Evolutionary conservation across 2,888 invertebrate genomes (phyloP).

Genomic region (Gibbula magus): DNA sequence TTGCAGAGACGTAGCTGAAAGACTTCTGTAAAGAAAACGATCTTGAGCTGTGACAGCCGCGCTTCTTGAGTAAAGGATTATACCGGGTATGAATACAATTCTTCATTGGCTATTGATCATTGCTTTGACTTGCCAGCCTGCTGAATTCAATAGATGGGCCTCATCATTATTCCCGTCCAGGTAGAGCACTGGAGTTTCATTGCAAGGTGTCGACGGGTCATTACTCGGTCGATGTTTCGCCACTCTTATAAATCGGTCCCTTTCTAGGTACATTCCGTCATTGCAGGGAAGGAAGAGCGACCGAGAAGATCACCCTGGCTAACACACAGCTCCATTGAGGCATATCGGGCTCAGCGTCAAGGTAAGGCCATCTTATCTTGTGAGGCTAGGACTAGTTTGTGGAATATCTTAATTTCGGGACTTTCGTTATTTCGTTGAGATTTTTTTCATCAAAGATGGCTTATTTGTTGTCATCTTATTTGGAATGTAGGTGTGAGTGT

Average conservation of each 20-base stretch:
- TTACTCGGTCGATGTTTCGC: slow-evolving; percentile 11
- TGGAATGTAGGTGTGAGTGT: no score
- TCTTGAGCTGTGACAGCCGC: slow-evolving; percentile 6
- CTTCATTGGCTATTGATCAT: not conserved
- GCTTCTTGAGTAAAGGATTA: not conserved
- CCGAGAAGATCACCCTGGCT: not conserved
- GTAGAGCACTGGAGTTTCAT: not conserved
- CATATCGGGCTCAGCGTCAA: not conserved
- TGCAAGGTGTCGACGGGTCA: not conserved
- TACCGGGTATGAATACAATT: not conserved
- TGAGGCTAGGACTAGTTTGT: no score
- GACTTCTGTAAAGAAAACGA: not conserved
- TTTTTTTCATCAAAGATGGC: no score
- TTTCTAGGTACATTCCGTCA: not conserved
- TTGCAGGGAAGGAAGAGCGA: not conserved
- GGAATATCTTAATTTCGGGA: no score
- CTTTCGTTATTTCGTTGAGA: no score
- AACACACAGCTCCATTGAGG: not conserved
- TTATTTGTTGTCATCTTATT: no score
- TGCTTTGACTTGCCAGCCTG: slow-evolving; percentile 7
- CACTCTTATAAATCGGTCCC: slow-evolving; percentile 10
- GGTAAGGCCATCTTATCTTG: not conserved
- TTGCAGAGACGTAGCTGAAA: not conserved
- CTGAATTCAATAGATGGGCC: not conserved
- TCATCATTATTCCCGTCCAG: slow-evolving; percentile 1